Base-by-base conservation (phyloP, 30 jellyfish, hydroid and myxozoan species). In the Aurelia coerulea region DNA sequence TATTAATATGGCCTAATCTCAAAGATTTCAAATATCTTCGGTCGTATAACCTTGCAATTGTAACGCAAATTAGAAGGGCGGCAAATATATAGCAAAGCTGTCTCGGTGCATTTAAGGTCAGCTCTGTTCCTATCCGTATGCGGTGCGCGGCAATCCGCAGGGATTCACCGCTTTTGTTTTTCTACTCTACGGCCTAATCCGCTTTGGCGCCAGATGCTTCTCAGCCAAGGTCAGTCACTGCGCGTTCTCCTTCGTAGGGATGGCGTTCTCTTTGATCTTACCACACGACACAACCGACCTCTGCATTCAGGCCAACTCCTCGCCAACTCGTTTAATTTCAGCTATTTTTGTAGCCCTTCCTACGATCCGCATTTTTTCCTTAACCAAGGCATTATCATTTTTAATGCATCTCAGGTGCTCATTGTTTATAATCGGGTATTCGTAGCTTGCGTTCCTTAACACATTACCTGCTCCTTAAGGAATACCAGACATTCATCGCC, bases 181-280 rank as follows among this genome's bases (percentile, higher is more conserved):
- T 17, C 73, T 76, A 54, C 80, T 52, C 69, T 64, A 18, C 62
- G 80, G 74, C 59, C 92, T 83, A 54, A 69, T 73, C 84, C 60
- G 52, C 64, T 33, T 52, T 64, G 92, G 86, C 92, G 92, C 92
- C 92, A 83, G 85, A 63, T 70, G 78, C 78, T 49, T 42, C 74
- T 60, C 60, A 54, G 62, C 66, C 75, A 68, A 80, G 90, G 81
- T 50, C 72, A 80, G 71, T 62, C 76, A 66, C 75, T 76, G 72
- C 62, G 54, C 75, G 17, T 41, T 35, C 86, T 73, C 70, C 84
- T 76, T 32, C 59, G 62, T 46, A 41, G 68, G 50, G 69, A 59
- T 37, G 9, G 19, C 33, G 83, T 33, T 29, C 33, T 41, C 64
- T 70, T 70, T 35, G 54, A 52, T 35, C 33, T 17, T 11, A 60